A percentile compares a stretch with the other conserved stretches of the same genome.
Conservation (phyloP, 2,113 vertebrate genomes). For the Centropristis striata region DNA sequence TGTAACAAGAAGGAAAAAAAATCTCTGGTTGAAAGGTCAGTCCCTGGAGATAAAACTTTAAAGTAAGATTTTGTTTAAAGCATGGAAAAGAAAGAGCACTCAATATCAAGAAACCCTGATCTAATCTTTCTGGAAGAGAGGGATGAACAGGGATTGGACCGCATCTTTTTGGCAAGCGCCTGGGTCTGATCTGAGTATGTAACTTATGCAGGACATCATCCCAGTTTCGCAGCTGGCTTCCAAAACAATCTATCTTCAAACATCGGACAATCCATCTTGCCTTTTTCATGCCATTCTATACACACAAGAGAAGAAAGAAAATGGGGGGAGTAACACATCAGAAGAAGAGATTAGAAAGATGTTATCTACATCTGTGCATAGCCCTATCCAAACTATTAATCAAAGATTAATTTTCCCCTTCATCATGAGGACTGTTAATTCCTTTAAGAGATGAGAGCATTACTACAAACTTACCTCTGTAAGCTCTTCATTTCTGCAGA, state of each 20-base stretch:
- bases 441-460: conserved; percentile 83
- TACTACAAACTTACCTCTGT: conserved; percentile 78
- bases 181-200: conserved; percentile 52
- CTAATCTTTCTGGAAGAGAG: conserved; percentile 47
- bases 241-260: conserved; percentile 72
- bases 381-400: conserved; percentile 77
- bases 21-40: conserved; percentile 50
- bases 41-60: conserved; percentile 56
- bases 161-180: conserved; percentile 34
- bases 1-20: conserved; percentile 24
- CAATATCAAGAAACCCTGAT: conserved; percentile 49
- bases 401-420: conserved; percentile 75
- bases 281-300: conserved; percentile 62
- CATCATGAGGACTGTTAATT: conserved; percentile 78
- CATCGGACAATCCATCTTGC: conserved; percentile 50
- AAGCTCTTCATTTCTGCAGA: conserved; percentile 82
- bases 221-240: conserved; percentile 59
- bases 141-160: conserved; percentile 45
- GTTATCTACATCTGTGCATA: conserved; percentile 68
- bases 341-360: conserved; percentile 67
- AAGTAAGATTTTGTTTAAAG: conserved; percentile 58
- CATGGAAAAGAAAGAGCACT: conserved; percentile 41
- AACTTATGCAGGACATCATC: conserved; percentile 57
- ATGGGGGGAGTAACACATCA: conserved; percentile 46
- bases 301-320: conserved; percentile 25